These are phyloP conservation scores for Athalia cordata DNA, from an alignment of 2,888 invertebrate genomes.

Conservation along the genomic window DNA sequence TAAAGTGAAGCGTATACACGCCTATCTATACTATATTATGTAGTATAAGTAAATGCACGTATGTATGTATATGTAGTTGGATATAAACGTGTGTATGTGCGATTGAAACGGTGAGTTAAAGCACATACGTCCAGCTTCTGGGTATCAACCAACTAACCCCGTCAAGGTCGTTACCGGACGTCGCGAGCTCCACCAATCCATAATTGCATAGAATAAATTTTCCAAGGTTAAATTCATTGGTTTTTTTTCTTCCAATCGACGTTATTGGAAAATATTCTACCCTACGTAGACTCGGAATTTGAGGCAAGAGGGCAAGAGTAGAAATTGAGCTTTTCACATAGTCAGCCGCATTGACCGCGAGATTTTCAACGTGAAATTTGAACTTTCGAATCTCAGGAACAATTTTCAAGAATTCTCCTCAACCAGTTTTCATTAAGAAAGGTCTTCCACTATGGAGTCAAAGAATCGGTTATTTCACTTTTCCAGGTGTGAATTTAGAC, in stretches of 20 bases:
- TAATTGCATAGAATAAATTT: background rate
- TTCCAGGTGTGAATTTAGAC: background rate
- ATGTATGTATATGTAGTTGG: background rate
- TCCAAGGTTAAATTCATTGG: background rate
- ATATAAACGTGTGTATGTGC: background rate
- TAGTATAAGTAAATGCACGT: background rate
- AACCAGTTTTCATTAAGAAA: too few species aligned
- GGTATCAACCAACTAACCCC: slow-evolving; percentile 3
- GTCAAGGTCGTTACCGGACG: background rate
- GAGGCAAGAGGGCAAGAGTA: too few species aligned
- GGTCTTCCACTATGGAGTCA: too few species aligned
- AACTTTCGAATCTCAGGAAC: too few species aligned
- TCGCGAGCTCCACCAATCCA: background rate
- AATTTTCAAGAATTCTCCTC: too few species aligned
- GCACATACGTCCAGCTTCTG: background rate
- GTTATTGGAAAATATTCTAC: too few species aligned
- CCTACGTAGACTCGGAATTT: too few species aligned
- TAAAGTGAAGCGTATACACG: slow-evolving; percentile 25
- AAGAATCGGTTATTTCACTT: background rate
- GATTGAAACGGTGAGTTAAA: background rate
- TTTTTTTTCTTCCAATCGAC: too few species aligned
- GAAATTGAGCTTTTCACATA: too few species aligned
- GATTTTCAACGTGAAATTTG: too few species aligned
- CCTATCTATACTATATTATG: background rate
- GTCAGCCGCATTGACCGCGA: too few species aligned